Evolutionary conservation across 2,888 invertebrate species (phyloP).

Genomic region (Agrotis exclamationis): DNA sequence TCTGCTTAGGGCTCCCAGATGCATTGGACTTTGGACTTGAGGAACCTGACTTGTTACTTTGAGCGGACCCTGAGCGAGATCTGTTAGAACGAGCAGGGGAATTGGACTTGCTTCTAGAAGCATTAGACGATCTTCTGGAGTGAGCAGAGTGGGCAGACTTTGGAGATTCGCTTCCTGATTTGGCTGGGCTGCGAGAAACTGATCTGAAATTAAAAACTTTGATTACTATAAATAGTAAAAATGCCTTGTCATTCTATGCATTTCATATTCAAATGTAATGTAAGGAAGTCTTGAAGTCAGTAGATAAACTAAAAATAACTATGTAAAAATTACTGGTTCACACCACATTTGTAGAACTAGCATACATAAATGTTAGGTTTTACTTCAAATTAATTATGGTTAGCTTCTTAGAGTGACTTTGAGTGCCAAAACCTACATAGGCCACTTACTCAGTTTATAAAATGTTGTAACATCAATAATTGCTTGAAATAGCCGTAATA

Average conservation of each 20-base stretch:
- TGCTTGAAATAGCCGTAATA: background rate
- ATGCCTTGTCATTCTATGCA: too few species aligned
- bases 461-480: too few species aligned
- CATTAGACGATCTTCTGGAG: slow-evolving; percentile 83
- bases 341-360: background rate
- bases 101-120: slow-evolving; percentile 86
- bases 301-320: background rate
- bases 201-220: slow-evolving; percentile 76
- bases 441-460: too few species aligned
- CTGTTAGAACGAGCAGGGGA: slow-evolving; percentile 84
- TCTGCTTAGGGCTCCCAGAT: slow-evolving; percentile 82
- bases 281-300: background rate
- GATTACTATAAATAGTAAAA: too few species aligned
- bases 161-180: slow-evolving; percentile 86
- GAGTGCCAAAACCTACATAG: too few species aligned
- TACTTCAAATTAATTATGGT: too few species aligned
- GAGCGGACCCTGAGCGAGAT: slow-evolving; percentile 81
- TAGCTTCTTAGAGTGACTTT: too few species aligned
- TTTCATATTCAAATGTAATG: background rate
- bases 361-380: too few species aligned
- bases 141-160: slow-evolving; percentile 81
- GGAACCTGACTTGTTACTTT: slow-evolving; percentile 87
- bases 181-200: slow-evolving; percentile 82
- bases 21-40: slow-evolving; percentile 85
- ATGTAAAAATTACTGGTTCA: background rate